Evolutionary conservation across 2,888 invertebrate species (phyloP).

Genomic region (Xanthorhoe designata): DNA sequence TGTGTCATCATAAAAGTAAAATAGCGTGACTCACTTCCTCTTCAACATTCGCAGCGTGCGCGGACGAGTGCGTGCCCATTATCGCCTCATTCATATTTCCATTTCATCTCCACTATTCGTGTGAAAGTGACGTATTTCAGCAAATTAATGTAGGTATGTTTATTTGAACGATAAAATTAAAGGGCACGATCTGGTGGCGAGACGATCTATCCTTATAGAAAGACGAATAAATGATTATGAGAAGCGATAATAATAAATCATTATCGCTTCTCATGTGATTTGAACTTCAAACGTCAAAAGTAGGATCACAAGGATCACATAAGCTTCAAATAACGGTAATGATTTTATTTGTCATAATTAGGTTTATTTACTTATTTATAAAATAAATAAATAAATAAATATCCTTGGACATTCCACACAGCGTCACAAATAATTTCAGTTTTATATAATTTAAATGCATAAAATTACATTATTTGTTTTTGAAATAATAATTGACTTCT

Average conservation of each 20-base stretch:
- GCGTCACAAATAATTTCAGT: too few relatives aligned
- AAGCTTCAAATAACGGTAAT: too few relatives aligned
- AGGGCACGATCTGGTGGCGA: neutral
- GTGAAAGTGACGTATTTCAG: conserved; percentile 28
- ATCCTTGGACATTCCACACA: too few relatives aligned
- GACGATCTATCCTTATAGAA: neutral
- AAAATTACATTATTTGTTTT: too few relatives aligned
- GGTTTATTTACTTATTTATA: too few relatives aligned
- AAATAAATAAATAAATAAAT: too few relatives aligned
- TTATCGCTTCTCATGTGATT: neutral
- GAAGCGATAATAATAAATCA: too few relatives aligned
- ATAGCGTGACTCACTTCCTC: neutral
- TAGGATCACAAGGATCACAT: too few relatives aligned
- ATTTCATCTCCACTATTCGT: conserved; percentile 12
- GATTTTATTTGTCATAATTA: too few relatives aligned
- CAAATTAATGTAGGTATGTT: conserved; percentile 1
- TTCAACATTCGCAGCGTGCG: neutral
- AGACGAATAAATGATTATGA: too few relatives aligned
- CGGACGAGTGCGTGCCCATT: neutral
- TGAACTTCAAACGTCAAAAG: neutral
- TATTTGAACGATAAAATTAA: neutral
- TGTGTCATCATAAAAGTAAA: neutral
- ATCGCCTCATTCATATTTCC: neutral
- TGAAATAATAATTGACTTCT: too few relatives aligned
- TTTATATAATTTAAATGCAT: too few relatives aligned